Percentiles rank a stretch among this genome's conserved stretches.
These are phyloP conservation scores for Drosophila limbata DNA, from an alignment of 2,888 invertebrate species.

Conservation along the genomic window DNA sequence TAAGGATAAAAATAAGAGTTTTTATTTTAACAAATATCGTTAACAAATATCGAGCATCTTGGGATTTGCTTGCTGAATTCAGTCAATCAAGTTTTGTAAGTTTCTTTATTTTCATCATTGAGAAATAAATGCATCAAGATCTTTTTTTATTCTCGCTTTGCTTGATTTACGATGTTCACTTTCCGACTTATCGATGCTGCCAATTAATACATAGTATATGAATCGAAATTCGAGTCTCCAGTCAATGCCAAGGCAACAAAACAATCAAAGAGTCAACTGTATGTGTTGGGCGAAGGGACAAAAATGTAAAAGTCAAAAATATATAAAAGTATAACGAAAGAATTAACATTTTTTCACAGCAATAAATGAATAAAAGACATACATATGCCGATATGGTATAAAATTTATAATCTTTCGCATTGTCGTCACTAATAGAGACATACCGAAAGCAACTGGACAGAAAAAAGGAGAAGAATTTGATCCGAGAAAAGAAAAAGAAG, in stretches of 20 bases:
- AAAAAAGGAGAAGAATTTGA: constrained; percentile 7
- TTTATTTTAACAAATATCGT: too few relatives aligned
- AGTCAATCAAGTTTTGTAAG: not conserved
- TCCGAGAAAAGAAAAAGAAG: constrained; percentile 1
- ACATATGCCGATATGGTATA: constrained; percentile 51
- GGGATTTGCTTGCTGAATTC: not conserved
- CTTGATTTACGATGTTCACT: constrained; percentile 73
- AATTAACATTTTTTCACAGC: constrained; percentile 81
- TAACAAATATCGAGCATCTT: too few relatives aligned
- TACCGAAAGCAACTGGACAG: constrained; percentile 56
- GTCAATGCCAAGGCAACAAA: constrained; percentile 8
- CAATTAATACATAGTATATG: constrained; percentile 75
- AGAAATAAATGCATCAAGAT: not conserved
- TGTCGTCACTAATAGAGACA: constrained; percentile 77
- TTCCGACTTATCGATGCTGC: constrained; percentile 61
- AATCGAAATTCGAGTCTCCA: constrained; percentile 42
- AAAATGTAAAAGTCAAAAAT: constrained; percentile 72
- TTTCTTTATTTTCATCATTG: not conserved
- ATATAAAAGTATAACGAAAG: constrained; percentile 71
- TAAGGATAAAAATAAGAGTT: not conserved
- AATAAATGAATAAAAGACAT: constrained; percentile 76
- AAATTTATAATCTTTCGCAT: constrained; percentile 77
- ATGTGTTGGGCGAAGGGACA: constrained; percentile 36
- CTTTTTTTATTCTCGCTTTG: constrained; percentile 28
- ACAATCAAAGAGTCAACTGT: constrained; percentile 60